A percentile compares a stretch with the other conserved stretches of the same genome.
Evolutionary conservation across 2,888 invertebrate species (phyloP).

Genomic region (Limnephilus auricula): DNA sequence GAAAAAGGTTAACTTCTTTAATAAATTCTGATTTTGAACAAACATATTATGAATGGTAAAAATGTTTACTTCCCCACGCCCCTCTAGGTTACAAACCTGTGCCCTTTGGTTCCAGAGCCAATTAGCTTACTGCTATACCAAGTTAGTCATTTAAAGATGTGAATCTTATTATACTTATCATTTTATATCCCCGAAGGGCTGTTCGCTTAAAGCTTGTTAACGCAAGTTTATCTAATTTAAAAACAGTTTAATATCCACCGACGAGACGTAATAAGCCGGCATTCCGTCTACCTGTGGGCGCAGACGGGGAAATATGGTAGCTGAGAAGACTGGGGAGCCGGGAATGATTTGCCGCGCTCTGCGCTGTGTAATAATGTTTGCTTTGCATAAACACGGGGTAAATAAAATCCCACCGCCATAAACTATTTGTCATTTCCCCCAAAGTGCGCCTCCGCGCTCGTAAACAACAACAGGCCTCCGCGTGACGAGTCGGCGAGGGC

Average conservation of each 20-base stretch:
- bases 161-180: neutral
- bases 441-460: conserved; percentile 3
- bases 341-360: neutral
- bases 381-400: neutral
- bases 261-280: neutral
- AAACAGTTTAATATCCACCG: neutral
- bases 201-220: neutral
- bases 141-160: neutral
- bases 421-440: conserved; percentile 18
- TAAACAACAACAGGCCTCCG: conserved; percentile 7
- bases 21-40: no score
- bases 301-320: no score
- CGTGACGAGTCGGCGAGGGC: neutral
- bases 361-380: neutral
- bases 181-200: neutral
- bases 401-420: neutral
- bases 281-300: neutral
- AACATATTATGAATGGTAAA: no score
- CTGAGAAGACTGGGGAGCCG: neutral
- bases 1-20: no score
- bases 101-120: neutral
- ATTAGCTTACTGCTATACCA: neutral
- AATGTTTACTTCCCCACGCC: neutral
- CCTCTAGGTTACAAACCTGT: neutral
- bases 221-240: neutral